Base-by-base conservation (phyloP, 2,797 vertebrate genomes). In the Manis crassicaudata region DNA sequence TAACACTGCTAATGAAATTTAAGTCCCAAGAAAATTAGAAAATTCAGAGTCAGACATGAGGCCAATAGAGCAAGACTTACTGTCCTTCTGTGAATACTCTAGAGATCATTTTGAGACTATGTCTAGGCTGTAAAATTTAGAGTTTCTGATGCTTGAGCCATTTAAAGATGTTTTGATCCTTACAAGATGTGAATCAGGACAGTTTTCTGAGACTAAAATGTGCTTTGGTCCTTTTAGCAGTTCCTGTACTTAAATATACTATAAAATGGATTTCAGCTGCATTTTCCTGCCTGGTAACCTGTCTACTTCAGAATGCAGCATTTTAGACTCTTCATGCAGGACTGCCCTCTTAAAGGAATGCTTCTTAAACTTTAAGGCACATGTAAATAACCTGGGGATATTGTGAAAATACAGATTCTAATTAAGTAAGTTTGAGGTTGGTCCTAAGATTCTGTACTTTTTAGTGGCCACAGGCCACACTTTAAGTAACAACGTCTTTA, bases 21-120 rank as follows among this genome's bases (percentile, higher is more conserved):
- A 92, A 89, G 75, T 94, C 18, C 37, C 72, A 87, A 46, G 56
- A 79, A 93, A 92, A 82, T 86, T 27, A 76, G 20, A 8, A 84
- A 92, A 90, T 67, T 92, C 50, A 46, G n/a, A 75, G 27, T 90
- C 62, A 95, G 52, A 76, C 35, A 67, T 68, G 56, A 88, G 37
- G 80, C 20, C 40, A 70, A 10, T 35, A 60, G 94, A 92, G 32
- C 37, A 87, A 87, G 40, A 43, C 25, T 68, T 94, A 62, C 16
- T 76, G 3, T 16, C 4, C 50, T 81, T 93, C 52, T 46, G n/a
- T 65, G 58, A 21, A 90, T 80, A 40, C 3, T 88, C 54, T 32
- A 25, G 27, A 72, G 29, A 40, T 72, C n/a, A 80, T 88, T 88
- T 65, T 94, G 73, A 81, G 32, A 81, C 62, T 80, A 25, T 63